Conservation (phyloP, 2,888 invertebrate genomes). For the Caenorhabditis doughertyi region DNA sequence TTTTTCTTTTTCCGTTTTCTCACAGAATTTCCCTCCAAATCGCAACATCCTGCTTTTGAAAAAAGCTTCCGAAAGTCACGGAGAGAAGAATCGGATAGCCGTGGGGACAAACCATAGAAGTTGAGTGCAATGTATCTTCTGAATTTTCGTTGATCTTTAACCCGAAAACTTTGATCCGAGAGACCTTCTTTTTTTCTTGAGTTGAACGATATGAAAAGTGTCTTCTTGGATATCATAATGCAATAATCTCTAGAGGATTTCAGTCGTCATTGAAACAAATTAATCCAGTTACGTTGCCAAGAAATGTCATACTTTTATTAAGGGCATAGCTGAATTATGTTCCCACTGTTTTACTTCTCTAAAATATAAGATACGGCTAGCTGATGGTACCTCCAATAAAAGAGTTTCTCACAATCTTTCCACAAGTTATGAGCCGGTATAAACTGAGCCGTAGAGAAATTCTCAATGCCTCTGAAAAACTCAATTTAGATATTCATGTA, state of each 20-base stretch:
- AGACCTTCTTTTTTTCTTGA: not conserved
- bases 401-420: too few species aligned
- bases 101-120: not conserved
- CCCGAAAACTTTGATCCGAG: conserved; percentile 4
- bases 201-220: not conserved
- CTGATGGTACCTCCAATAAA: too few species aligned
- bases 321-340: too few species aligned
- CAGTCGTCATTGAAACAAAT: not conserved
- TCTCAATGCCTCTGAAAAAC: too few species aligned
- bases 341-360: too few species aligned
- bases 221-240: not conserved
- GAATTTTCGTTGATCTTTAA: conserved; percentile 16
- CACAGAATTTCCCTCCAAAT: not conserved
- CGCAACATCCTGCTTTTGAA: not conserved
- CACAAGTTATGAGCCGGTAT: too few species aligned
- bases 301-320: too few species aligned
- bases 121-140: not conserved
- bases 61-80: too few species aligned
- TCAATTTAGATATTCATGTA: too few species aligned
- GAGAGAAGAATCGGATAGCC: conserved; percentile 10
- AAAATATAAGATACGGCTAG: too few species aligned
- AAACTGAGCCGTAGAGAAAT: too few species aligned
- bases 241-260: too few species aligned
- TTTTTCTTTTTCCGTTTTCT: not conserved
- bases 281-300: not conserved